These are phyloP conservation scores for Epinephelus cyanopodus DNA, from an alignment of 2,113 vertebrate genomes.

Conservation along the genomic window DNA sequence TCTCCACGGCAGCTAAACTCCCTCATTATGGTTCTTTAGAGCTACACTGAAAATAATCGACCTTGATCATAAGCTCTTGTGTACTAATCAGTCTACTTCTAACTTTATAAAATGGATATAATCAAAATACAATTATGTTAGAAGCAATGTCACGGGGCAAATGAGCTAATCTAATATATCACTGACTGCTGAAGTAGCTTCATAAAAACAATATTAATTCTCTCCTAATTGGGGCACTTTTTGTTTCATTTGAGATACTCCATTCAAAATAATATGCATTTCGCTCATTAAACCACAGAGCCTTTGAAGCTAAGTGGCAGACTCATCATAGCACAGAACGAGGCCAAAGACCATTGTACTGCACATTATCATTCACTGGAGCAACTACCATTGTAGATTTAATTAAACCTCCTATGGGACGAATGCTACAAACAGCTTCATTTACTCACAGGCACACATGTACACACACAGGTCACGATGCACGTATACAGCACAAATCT, in stretches of 20 bases:
- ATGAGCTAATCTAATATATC: slow-evolving; percentile 45
- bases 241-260: slow-evolving; percentile 50
- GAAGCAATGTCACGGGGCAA: slow-evolving; percentile 46
- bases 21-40: slow-evolving; percentile 47
- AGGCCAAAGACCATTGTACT: slow-evolving; percentile 49
- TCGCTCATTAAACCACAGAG: slow-evolving; percentile 57
- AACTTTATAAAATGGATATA: slow-evolving; percentile 59
- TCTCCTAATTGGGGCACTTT: slow-evolving; percentile 45
- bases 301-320: slow-evolving; percentile 49
- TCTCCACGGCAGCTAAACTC: slow-evolving; percentile 52
- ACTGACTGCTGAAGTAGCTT: slow-evolving; percentile 38
- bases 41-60: slow-evolving; percentile 58
- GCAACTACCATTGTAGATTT: slow-evolving; percentile 46
- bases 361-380: slow-evolving; percentile 56
- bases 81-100: slow-evolving; percentile 51
- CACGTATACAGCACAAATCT: neutral
- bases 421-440: slow-evolving; percentile 37
- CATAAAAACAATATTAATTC: slow-evolving; percentile 56
- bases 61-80: slow-evolving; percentile 71
- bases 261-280: slow-evolving; percentile 56
- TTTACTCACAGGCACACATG: slow-evolving; percentile 5
- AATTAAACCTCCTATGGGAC: slow-evolving; percentile 54
- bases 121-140: slow-evolving; percentile 53
- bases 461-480: neutral
- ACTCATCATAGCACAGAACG: slow-evolving; percentile 49